These are phyloP conservation scores for Nudaria mundana DNA, from an alignment of 2,888 invertebrate genomes.

Conservation along the genomic window DNA sequence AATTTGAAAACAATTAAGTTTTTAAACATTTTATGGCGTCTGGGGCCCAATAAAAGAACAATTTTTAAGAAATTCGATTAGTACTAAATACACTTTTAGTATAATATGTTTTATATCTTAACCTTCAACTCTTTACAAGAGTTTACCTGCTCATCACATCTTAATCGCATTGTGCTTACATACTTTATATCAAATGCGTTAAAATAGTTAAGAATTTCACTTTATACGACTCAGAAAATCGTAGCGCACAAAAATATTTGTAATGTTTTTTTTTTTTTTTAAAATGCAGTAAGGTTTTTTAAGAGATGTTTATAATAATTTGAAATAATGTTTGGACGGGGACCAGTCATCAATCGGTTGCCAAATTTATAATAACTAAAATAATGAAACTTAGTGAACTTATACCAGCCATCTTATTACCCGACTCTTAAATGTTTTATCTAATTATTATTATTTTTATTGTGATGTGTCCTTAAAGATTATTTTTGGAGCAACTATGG, in stretches of 20 bases:
- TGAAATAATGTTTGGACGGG: too few species aligned
- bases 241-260: too few species aligned
- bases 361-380: too few species aligned
- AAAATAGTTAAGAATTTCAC: conserved; percentile 11
- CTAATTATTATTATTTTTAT: not conserved
- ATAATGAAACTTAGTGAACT: too few species aligned
- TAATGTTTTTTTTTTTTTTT: too few species aligned
- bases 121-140: conserved; percentile 54
- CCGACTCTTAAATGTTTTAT: too few species aligned
- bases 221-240: conserved; percentile 6
- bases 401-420: too few species aligned
- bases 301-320: too few species aligned
- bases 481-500: conserved; percentile 2
- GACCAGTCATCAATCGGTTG: too few species aligned
- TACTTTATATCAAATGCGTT: conserved; percentile 12
- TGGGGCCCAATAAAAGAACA: conserved; percentile 15
- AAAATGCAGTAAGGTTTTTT: too few species aligned
- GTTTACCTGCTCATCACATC: conserved; percentile 58
- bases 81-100: conserved; percentile 32
- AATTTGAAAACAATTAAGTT: conserved; percentile 10
- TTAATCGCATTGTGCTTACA: conserved; percentile 45
- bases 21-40: conserved; percentile 17
- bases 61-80: conserved; percentile 33
- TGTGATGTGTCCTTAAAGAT: not conserved
- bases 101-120: conserved; percentile 37